Evolutionary conservation across 2,888 invertebrate genomes (phyloP).

Genomic region (Xanthia togata): DNA sequence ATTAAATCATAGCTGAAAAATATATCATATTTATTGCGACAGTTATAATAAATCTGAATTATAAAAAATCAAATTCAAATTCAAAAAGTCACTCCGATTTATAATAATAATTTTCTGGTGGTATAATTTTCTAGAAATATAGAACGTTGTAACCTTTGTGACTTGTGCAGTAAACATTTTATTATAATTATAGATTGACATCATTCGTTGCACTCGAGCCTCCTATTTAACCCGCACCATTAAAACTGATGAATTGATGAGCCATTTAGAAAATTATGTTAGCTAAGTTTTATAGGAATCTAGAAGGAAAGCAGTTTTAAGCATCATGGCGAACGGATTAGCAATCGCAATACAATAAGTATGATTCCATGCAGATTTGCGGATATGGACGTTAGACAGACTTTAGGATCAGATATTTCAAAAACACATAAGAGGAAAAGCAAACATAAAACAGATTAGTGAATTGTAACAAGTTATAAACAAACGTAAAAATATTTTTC

Average conservation of each 20-base stretch:
- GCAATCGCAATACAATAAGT: not conserved
- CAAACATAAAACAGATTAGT: not conserved
- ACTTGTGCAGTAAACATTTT: not conserved
- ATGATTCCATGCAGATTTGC: not conserved
- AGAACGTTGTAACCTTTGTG: constrained; percentile 12
- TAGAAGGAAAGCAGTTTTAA: not conserved
- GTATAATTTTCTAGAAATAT: constrained; percentile 19
- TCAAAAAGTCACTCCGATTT: constrained; percentile 14
- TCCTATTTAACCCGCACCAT: not conserved
- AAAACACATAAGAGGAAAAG: not conserved
- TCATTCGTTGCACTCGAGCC: not conserved
- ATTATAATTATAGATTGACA: constrained; percentile 4
- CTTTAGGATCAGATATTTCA: not conserved
- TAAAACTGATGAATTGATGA: not conserved
- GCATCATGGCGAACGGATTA: not conserved
- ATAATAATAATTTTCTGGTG: not conserved
- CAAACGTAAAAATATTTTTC: too few relatives aligned
- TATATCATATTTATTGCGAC: not conserved
- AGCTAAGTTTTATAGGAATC: not conserved
- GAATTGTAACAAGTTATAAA: not conserved
- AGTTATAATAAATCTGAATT: not conserved
- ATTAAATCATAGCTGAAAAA: not conserved
- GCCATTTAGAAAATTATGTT: not conserved
- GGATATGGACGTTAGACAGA: not conserved
- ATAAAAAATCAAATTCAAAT: too few relatives aligned